Evolutionary conservation across 2,888 invertebrate genomes (phyloP), one percentile per base, ranked within the genome.

Genomic region (Gasteruption jaculator): DNA sequence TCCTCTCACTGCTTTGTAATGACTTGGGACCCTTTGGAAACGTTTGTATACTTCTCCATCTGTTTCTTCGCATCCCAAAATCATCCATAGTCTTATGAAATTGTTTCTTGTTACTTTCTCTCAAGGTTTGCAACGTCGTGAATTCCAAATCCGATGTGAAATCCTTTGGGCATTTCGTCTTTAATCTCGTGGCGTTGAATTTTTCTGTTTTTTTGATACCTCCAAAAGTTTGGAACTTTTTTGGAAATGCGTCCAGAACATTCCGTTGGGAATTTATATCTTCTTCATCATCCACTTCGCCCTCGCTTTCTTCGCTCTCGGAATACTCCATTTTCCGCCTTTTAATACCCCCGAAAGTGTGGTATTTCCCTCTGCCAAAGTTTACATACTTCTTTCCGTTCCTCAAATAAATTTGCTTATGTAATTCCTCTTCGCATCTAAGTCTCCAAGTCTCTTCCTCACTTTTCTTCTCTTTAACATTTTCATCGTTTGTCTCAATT

Each of bases 231-330:
- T 63, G 63, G 38, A 52, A 61, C 34, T 57, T 61, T 3, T n/a
- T n/a, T n/a, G n/a, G n/a, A n/a, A n/a, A n/a, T n/a, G n/a, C n/a
- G n/a, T n/a, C n/a, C n/a, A n/a, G n/a, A n/a, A n/a, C n/a, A n/a
- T n/a, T n/a, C n/a, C n/a, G n/a, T n/a, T n/a, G n/a, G n/a, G n/a
- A n/a, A n/a, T n/a, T n/a, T n/a, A n/a, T 21, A 33, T 15, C 10
- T 15, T 40, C 63, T 54, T 61, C 54, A 56, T 57, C 63, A 57
- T 67, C 67, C 49, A 72, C 67, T 63, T 72, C 68, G 60, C 65
- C 59, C 60, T 64, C 71, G 53, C 74, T 69, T 56, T 66, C 65
- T 53, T 73, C 72, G 11, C 30, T 25, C n/a, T n/a, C n/a, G n/a
- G n/a, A n/a, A n/a, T n/a, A n/a, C n/a, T n/a, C 25, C 33, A 19